These are phyloP conservation scores for Caenorhabditis virilis DNA, from an alignment of 2,888 invertebrate genomes.

Conservation along the genomic window DNA sequence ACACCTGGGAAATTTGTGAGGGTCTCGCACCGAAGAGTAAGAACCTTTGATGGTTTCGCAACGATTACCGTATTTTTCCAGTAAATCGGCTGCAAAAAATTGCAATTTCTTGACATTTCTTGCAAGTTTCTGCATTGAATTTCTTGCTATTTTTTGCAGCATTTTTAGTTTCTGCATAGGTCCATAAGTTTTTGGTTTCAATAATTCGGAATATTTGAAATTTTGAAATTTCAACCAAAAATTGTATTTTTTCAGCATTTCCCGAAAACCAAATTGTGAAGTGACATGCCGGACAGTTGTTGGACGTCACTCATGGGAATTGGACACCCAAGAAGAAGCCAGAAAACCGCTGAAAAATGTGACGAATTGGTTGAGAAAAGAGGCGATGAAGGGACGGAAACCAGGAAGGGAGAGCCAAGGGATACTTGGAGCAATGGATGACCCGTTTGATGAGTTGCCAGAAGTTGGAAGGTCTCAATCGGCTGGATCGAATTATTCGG, in stretches of 20 bases:
- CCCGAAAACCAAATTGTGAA: conserved; percentile 35
- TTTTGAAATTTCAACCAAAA: background rate
- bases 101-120: too few relatives aligned
- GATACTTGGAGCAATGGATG: conserved; percentile 53
- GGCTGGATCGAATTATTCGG: conserved; percentile 1
- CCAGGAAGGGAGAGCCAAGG: conserved; percentile 46
- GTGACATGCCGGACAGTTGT: conserved; percentile 59
- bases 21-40: too few relatives aligned
- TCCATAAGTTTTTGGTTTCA: too few relatives aligned
- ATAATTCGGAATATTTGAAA: too few relatives aligned
- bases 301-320: conserved; percentile 56
- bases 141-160: too few relatives aligned
- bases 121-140: too few relatives aligned
- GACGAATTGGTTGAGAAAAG: conserved; percentile 53
- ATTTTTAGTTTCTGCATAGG: too few relatives aligned
- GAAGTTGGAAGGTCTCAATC: conserved; percentile 14
- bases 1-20: too few relatives aligned
- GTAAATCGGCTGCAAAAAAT: too few relatives aligned
- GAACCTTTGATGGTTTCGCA: too few relatives aligned
- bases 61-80: too few relatives aligned
- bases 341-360: conserved; percentile 38
- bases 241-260: conserved; percentile 2
- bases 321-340: conserved; percentile 40
- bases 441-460: conserved; percentile 53
- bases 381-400: conserved; percentile 41